Conservation (phyloP, 2,113 vertebrate genomes). For the Riparia riparia region DNA sequence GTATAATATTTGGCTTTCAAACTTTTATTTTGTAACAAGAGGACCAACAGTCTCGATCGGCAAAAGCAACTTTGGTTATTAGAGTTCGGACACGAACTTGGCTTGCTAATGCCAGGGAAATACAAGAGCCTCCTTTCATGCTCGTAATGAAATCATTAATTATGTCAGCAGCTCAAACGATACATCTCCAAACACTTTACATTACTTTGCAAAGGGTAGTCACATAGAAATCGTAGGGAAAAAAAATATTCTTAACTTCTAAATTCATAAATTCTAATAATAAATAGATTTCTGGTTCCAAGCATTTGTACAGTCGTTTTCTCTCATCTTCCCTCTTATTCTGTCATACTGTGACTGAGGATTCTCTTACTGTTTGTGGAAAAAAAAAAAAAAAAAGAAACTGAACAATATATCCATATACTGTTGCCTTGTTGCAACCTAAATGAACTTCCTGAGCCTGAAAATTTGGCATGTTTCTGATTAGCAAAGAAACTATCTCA, state of each 20-base stretch:
- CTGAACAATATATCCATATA: background rate
- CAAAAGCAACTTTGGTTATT: conserved; percentile 63
- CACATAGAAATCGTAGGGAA: conserved; percentile 15
- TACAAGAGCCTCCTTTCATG: conserved; percentile 76
- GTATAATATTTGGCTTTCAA: conserved; percentile 72
- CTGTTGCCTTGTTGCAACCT: conserved; percentile 17
- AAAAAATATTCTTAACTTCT: conserved; percentile 29
- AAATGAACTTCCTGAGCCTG: conserved; percentile 46
- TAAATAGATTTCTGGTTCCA: background rate
- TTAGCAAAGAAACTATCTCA: conserved; percentile 53
- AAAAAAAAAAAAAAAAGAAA: conserved; percentile 37
- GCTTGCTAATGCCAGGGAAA: conserved; percentile 57
- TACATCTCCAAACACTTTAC: conserved; percentile 72
- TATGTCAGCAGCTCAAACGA: conserved; percentile 73
- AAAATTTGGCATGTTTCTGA: conserved; percentile 49
- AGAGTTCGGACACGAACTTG: conserved; percentile 67
- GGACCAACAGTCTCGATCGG: conserved; percentile 61
- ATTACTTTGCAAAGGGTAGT: conserved; percentile 54
- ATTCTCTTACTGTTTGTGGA: background rate
- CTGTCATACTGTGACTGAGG: background rate
- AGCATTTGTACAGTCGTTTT: background rate
- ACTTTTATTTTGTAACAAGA: conserved; percentile 72
- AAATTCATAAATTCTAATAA: background rate
- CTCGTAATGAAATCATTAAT: conserved; percentile 77
- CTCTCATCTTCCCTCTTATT: background rate